Evolutionary conservation across 2,113 vertebrate species (phyloP), one percentile per base, ranked within the genome.

Genomic region (Gobio gobio): DNA sequence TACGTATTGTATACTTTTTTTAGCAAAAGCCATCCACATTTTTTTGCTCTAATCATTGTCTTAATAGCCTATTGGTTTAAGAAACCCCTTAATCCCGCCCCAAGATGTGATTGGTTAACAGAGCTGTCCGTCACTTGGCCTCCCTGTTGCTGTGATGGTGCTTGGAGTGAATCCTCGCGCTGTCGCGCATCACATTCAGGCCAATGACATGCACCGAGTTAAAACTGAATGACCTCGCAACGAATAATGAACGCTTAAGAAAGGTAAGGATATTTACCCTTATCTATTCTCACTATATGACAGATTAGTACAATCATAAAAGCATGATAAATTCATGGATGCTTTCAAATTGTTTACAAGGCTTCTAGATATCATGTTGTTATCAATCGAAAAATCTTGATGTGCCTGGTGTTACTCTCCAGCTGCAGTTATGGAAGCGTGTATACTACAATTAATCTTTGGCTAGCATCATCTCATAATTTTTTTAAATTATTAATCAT

Each of bases 121-220:
- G 12, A 36, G 18, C 47, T 56, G 82, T 87, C 77, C n/a, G n/a
- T 87, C 58, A 58, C 22, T 68, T 51, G 9, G 16, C 66, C 66
- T 72, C 63, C 29, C 80, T 70, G 80, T 82, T 82, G 45, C 18
- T 82, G 61, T 81, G 61, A 68, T 36, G 64, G 80, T 24, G 47
- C 47, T 6, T 70, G 45, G 9, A 66, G 43, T 63, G 13, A 63
- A n/a, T 81, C 58, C 43, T 66, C 79, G 12, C 29, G 29, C 29
- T 29, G 29, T 29, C 29, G 29, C 79, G 79, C 79, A 56, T 83
- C 80, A 18, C 66, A 40, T 29, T n/a, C 16, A 86, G 36, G 58
- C 56, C 16, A 26, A 64, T 51, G 85, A 66, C 61, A 68, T 18
- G 16, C 33, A 72, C 63, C 45, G 33, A 72, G 33, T 16, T 49